phyloP scores from a whole-genome alignment of 2,797 vertebrate genomes.

The Gymnoscopelus braueri region DNA sequence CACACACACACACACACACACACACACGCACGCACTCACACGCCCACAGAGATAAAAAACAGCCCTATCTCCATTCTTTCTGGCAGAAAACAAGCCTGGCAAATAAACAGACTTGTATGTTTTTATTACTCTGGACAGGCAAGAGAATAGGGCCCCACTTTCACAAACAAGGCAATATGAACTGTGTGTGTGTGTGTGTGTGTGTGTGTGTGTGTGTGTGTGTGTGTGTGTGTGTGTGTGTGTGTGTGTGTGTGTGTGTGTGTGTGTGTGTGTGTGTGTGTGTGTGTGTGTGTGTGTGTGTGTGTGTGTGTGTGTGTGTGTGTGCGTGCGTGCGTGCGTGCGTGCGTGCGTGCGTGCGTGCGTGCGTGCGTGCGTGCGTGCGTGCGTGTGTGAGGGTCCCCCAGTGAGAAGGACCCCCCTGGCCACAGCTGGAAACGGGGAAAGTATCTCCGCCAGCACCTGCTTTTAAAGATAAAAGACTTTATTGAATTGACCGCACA shows the following conservation, averaged over 20 bases:
- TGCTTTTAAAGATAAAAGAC: constrained; percentile 74
- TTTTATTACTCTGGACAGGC: constrained; percentile 79
- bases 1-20: constrained; percentile 43
- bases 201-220: too few species aligned
- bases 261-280: too few species aligned
- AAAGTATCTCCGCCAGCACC: constrained; percentile 56
- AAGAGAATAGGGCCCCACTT: constrained; percentile 64
- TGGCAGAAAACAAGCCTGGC: constrained; percentile 67
- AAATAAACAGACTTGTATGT: constrained; percentile 76
- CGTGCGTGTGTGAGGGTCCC: constrained; percentile 17
- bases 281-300: too few species aligned
- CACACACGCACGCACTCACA: constrained; percentile 44
- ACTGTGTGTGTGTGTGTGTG: constrained; percentile 47
- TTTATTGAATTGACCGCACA: constrained; percentile 73
- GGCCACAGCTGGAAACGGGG: constrained; percentile 57
- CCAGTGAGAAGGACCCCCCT: constrained; percentile 55
- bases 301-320: too few species aligned
- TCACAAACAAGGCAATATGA: constrained; percentile 77
- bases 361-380: too few species aligned
- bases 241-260: too few species aligned
- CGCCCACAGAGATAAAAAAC: constrained; percentile 53
- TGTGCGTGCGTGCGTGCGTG: too few species aligned
- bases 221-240: too few species aligned
- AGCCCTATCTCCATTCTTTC: constrained; percentile 64
- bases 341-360: too few species aligned